These are phyloP conservation scores for Orius laevigatus DNA, from an alignment of 1,140 invertebrate species.

Conservation along the genomic window DNA sequence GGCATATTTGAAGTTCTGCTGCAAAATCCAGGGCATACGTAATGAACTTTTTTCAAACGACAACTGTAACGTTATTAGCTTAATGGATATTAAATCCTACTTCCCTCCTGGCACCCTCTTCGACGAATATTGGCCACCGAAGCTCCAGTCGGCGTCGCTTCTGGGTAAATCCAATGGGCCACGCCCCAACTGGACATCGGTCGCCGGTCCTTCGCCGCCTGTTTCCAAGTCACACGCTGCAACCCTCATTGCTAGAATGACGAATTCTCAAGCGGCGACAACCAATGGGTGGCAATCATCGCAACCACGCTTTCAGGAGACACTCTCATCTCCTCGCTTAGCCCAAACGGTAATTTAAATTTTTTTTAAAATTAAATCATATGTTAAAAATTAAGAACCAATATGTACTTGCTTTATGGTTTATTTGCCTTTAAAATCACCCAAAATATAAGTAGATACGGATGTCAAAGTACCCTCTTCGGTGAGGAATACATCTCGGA, in stretches of 20 bases:
- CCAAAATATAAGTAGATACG: too few species aligned
- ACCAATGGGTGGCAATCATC: slow-evolving; percentile 27
- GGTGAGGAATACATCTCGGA: too few species aligned
- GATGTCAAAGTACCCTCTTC: too few species aligned
- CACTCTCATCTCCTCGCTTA: background rate
- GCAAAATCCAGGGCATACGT: slow-evolving; percentile 80
- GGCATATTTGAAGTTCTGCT: slow-evolving; percentile 83
- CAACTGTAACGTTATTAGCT: slow-evolving; percentile 71
- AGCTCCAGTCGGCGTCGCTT: slow-evolving; percentile 60
- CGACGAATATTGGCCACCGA: slow-evolving; percentile 81
- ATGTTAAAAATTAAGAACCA: background rate
- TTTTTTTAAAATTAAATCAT: background rate
- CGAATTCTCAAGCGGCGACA: slow-evolving; percentile 23
- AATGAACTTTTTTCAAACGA: slow-evolving; percentile 81
- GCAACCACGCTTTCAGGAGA: slow-evolving; percentile 11
- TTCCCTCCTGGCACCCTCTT: slow-evolving; percentile 76
- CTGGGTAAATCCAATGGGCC: slow-evolving; percentile 22
- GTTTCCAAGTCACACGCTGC: background rate
- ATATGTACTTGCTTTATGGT: background rate
- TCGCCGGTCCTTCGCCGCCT: slow-evolving; percentile 18
- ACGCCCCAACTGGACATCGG: slow-evolving; percentile 15
- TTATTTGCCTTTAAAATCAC: too few species aligned
- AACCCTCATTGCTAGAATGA: background rate
- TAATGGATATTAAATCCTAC: slow-evolving; percentile 77
- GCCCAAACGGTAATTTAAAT: background rate